Percentiles rank a stretch among this genome's conserved stretches.
phyloP scores from a whole-genome alignment of 2,113 vertebrate species.

The Nipponia nippon region DNA sequence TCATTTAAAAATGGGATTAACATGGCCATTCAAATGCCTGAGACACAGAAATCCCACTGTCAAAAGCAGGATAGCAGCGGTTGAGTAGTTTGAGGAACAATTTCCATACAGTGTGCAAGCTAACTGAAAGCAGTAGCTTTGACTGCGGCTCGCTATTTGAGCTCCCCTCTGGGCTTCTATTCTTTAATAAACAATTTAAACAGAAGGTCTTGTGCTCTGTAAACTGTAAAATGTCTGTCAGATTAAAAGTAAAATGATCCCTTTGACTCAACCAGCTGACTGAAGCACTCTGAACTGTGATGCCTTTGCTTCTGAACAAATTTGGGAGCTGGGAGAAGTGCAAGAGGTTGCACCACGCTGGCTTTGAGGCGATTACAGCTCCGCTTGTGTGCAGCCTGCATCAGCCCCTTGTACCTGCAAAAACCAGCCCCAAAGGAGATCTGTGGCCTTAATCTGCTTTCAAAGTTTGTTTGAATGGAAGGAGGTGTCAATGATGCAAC shows the following conservation, averaged over 20 bases:
- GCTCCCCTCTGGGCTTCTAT: neutral
- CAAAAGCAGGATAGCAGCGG: neutral
- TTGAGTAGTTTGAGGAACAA: neutral
- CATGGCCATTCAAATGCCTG: neutral
- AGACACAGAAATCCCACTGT: neutral
- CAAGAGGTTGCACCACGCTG: neutral
- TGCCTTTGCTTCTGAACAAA: neutral
- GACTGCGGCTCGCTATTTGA: neutral
- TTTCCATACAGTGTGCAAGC: neutral
- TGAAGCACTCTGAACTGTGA: neutral
- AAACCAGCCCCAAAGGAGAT: neutral
- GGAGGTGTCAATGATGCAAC: neutral
- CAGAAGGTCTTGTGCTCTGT: neutral
- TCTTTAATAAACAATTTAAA: neutral
- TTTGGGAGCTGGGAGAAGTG: neutral
- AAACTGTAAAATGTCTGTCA: neutral
- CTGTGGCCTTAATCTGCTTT: neutral
- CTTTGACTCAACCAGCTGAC: neutral
- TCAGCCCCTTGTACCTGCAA: neutral
- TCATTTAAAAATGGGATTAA: neutral
- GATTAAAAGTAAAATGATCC: neutral
- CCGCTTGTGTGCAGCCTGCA: neutral
- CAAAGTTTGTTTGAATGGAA: neutral
- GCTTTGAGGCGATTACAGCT: neutral
- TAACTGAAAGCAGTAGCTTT: neutral